These are phyloP conservation scores for Silurus glanis DNA, from an alignment of 2,113 vertebrate species.

Conservation along the genomic window DNA sequence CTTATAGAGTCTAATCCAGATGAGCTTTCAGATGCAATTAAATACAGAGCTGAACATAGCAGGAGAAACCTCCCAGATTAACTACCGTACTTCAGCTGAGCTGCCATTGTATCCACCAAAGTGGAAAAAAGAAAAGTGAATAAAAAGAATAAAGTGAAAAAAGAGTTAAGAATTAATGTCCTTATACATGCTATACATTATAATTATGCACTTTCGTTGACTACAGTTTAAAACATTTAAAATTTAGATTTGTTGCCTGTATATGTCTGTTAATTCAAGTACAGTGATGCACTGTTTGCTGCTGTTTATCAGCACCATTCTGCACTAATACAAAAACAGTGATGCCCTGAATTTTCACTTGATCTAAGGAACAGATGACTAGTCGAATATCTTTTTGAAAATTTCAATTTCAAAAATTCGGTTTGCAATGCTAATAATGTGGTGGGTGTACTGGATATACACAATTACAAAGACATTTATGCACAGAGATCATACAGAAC, in stretches of 20 bases:
- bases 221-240: not conserved
- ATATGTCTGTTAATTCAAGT: not conserved
- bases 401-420: slow-evolving; percentile 61
- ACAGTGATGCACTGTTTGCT: not conserved
- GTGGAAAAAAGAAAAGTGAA: not conserved
- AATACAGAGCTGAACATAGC: not conserved
- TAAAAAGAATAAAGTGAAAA: too few species aligned
- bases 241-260: not conserved
- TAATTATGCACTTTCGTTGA: not conserved
- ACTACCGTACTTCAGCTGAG: not conserved
- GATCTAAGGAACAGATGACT: not conserved
- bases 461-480: slow-evolving; percentile 21
- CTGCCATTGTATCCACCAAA: not conserved
- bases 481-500: slow-evolving; percentile 33
- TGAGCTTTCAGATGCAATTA: not conserved
- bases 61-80: not conserved
- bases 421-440: slow-evolving; percentile 61
- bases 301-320: not conserved
- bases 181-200: not conserved
- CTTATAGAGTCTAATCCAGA: not conserved
- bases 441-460: slow-evolving; percentile 49
- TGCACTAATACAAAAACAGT: not conserved
- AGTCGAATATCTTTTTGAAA: not conserved
- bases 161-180: not conserved
- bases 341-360: not conserved